These are phyloP conservation scores for Cercopithecus mona DNA, from an alignment of 2,113 vertebrate genomes.

Conservation along the genomic window DNA sequence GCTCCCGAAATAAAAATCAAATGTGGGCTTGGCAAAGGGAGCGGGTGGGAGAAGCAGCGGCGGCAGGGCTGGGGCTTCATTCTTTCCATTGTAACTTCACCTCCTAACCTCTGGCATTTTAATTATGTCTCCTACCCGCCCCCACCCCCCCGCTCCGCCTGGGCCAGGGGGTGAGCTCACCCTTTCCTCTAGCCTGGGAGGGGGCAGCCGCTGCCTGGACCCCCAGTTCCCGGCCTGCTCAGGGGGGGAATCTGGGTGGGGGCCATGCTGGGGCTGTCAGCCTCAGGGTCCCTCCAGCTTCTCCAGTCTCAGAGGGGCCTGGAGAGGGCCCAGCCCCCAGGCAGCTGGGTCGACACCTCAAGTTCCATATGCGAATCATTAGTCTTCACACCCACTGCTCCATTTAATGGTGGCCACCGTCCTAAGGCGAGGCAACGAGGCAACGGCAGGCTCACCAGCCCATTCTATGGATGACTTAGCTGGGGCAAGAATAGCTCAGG, in stretches of 20 bases:
- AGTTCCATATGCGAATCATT: not conserved
- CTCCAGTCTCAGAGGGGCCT: not conserved
- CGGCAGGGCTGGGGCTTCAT: conserved; percentile 55
- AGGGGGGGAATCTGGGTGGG: not conserved
- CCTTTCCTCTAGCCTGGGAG: conserved; percentile 30
- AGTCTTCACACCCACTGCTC: not conserved
- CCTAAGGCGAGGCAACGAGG: not conserved
- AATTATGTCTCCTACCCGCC: conserved; percentile 57
- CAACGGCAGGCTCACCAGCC: not conserved
- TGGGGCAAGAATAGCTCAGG: not conserved
- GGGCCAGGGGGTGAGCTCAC: conserved; percentile 73
- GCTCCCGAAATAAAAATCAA: conserved; percentile 83
- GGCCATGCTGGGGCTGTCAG: too few species aligned
- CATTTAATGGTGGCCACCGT: not conserved
- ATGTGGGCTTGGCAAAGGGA: conserved; percentile 77
- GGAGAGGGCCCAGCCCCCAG: not conserved
- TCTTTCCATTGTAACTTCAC: conserved; percentile 78
- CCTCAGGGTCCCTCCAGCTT: not conserved
- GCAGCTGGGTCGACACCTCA: not conserved
- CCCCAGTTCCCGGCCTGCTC: not conserved
- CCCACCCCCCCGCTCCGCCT: not conserved
- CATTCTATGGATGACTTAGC: not conserved
- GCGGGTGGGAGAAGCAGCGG: conserved; percentile 32
- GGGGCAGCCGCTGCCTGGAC: not conserved
- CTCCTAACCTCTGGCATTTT: conserved; percentile 70